Evolutionary conservation across 2,888 invertebrate species (phyloP), one percentile per base, ranked within the genome.

Genomic region (Brenthis ino): DNA sequence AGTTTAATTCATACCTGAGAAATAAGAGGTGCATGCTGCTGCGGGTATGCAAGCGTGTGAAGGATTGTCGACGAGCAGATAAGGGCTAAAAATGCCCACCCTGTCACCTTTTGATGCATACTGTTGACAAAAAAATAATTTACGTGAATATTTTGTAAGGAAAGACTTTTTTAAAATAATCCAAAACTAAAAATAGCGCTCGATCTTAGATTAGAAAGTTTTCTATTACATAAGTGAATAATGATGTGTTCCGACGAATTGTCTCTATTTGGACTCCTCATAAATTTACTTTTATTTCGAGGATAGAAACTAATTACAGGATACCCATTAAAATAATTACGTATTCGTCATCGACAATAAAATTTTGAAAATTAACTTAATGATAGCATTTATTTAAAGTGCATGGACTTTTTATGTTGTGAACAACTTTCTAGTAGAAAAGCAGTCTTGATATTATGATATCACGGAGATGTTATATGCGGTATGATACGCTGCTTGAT

Each of bases 21-120:
- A 73, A 93, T 87, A 73, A 91, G 86, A 68, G 90, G 88, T 68
- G 86, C 84, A 65, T 82, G 89, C 79, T 89, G 93, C 76, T 89
- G 93, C 76, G 96, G 96, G 80, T 95, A 95, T 57, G 96, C 95
- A 72, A 95, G 87, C 70, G 95, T 95, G 77, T 95, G 94, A 71
- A 96, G 91, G 64, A 96, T 88, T 72, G 94, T 93, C 76, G 95
- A 95, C 78, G 95, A 94, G 79, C 95, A 93, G 80, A 96, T 93
- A 72, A 97, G 94, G 80, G 94, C 94, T 79, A 97, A 91, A 72
- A 97, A 89, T 79, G 95, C 93, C 94, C 96, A 95, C 68, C 96
- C 95, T 78, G 93, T 84, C 64, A 95, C 85, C 83, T 94, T 94
- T 87, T 95, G 95, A 86, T 94, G 93, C 88, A 95, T 93, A 95